These are phyloP conservation scores for Dorcus parallelipipedus DNA, from an alignment of 2,888 invertebrate species.

Conservation along the genomic window DNA sequence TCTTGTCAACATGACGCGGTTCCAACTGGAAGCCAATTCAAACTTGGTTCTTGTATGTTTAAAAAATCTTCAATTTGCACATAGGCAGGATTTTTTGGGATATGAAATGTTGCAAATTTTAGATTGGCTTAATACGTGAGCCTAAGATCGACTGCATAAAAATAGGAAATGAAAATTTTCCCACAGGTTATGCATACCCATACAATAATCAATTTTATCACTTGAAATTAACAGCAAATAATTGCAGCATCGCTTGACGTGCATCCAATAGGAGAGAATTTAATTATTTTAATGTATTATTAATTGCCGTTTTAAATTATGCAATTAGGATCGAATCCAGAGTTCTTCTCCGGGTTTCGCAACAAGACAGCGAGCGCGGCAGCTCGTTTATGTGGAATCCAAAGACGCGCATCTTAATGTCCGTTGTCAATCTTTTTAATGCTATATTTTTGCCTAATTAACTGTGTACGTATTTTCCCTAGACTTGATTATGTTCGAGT, in stretches of 20 bases:
- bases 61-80: too few relatives aligned
- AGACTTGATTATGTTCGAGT: constrained; percentile 13
- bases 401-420: constrained; percentile 5
- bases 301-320: constrained; percentile 9
- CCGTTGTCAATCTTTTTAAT: constrained; percentile 9
- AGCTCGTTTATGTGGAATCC: neutral
- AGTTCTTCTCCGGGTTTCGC: neutral
- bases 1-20: too few relatives aligned
- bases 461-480: constrained; percentile 7
- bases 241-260: neutral
- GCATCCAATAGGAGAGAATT: neutral
- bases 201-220: too few relatives aligned
- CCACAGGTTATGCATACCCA: too few relatives aligned
- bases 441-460: constrained; percentile 15
- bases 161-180: too few relatives aligned
- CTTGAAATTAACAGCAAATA: too few relatives aligned
- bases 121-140: too few relatives aligned
- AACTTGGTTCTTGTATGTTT: too few relatives aligned
- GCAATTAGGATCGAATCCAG: constrained; percentile 8
- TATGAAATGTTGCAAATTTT: too few relatives aligned
- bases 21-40: too few relatives aligned
- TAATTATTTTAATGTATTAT: constrained; percentile 11
- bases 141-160: too few relatives aligned
- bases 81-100: too few relatives aligned
- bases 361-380: neutral